Percentiles rank a stretch among this genome's conserved stretches.
These are phyloP conservation scores for Pithys albifrons DNA, from an alignment of 2,113 vertebrate genomes.

Conservation along the genomic window DNA sequence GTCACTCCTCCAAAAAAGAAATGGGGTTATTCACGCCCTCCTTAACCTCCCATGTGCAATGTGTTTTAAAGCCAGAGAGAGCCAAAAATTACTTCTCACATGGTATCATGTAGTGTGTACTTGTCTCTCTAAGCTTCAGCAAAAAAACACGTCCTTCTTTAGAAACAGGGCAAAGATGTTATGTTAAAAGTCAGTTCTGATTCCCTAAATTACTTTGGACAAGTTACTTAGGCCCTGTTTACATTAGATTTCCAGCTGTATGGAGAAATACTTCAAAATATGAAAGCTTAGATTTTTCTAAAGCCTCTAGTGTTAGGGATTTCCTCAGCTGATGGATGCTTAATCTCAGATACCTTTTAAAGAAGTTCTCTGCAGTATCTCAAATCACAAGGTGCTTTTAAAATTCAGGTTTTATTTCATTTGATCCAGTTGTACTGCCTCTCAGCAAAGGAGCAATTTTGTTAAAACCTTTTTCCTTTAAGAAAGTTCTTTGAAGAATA, in stretches of 20 bases:
- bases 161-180: not conserved
- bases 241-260: constrained; percentile 27
- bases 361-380: constrained; percentile 9
- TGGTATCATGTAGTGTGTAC: not conserved
- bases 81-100: not conserved
- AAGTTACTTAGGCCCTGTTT: constrained; percentile 6
- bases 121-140: not conserved
- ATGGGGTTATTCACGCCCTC: not conserved
- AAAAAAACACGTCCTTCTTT: not conserved
- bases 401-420: constrained; percentile 27
- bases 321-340: constrained; percentile 21
- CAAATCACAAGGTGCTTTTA: constrained; percentile 35
- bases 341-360: constrained; percentile 13
- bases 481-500: not conserved
- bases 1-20: not conserved
- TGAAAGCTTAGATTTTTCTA: constrained; percentile 6
- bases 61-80: not conserved
- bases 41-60: not conserved
- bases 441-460: not conserved
- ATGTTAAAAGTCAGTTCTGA: not conserved
- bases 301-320: constrained; percentile 18
- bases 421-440: constrained; percentile 15
- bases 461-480: not conserved
- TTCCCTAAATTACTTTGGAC: constrained; percentile 10
- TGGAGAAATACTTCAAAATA: constrained; percentile 4